These are phyloP conservation scores for Platerodrilus igneus DNA, from an alignment of 2,888 invertebrate species.

Conservation along the genomic window DNA sequence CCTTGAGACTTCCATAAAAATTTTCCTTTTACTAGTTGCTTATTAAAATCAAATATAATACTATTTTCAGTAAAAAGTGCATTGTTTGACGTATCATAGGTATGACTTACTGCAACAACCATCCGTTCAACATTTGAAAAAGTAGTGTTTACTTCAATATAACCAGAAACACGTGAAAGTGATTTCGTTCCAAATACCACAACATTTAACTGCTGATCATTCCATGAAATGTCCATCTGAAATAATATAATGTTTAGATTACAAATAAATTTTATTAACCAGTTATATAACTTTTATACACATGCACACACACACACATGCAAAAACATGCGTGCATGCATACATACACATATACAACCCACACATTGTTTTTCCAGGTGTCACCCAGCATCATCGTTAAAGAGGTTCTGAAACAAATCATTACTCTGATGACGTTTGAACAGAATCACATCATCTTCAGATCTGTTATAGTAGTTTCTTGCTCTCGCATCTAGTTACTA, in stretches of 20 bases:
- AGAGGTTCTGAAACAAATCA: too few relatives aligned
- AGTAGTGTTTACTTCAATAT: conserved; percentile 30
- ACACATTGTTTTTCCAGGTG: too few relatives aligned
- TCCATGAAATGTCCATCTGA: conserved; percentile 29
- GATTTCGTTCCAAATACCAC: conserved; percentile 26
- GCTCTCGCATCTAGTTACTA: too few relatives aligned
- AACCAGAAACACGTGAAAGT: conserved; percentile 18
- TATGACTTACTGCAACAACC: conserved; percentile 24
- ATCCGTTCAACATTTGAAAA: conserved; percentile 27
- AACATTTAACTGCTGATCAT: conserved; percentile 26
- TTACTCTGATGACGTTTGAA: too few relatives aligned
- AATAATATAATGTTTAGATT: conserved; percentile 6
- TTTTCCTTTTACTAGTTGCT: conserved; percentile 26
- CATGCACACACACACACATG: too few relatives aligned
- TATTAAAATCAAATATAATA: conserved; percentile 25
- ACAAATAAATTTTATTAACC: conserved; percentile 6
- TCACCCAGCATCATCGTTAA: too few relatives aligned
- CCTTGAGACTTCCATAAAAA: conserved; percentile 22
- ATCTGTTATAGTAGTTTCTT: too few relatives aligned
- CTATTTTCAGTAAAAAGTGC: conserved; percentile 19
- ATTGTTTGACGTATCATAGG: conserved; percentile 8
- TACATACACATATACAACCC: neutral
- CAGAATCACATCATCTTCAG: too few relatives aligned
- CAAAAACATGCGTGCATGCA: neutral
- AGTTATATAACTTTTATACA: too few relatives aligned